phyloP scores from a whole-genome alignment of 1,140 invertebrate species.

The Orchestia grillus region DNA sequence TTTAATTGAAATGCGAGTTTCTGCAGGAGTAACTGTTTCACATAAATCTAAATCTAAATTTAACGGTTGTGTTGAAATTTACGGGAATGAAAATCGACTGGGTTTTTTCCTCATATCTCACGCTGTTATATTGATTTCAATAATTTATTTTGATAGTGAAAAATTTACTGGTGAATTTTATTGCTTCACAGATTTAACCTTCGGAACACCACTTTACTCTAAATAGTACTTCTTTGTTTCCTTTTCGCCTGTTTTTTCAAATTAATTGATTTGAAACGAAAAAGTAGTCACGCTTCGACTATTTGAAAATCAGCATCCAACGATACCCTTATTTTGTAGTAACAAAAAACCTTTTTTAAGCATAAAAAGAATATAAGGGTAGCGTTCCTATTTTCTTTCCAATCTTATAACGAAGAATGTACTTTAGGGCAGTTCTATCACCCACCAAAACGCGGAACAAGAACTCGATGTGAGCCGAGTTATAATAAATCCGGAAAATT shows the following conservation, averaged over 20 bases:
- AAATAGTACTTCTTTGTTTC: neutral
- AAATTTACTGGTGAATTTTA: no score
- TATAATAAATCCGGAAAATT: neutral
- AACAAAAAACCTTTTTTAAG: neutral
- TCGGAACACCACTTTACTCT: no score
- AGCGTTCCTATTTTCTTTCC: neutral
- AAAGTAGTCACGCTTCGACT: neutral
- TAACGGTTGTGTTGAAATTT: no score
- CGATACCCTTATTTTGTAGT: neutral
- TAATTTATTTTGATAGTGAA: no score
- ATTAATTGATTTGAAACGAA: neutral
- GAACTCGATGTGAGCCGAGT: no score
- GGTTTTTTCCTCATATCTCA: no score
- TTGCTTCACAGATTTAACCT: no score
- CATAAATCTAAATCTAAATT: no score
- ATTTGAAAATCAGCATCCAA: neutral
- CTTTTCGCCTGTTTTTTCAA: neutral
- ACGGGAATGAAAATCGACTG: no score
- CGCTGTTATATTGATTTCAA: no score
- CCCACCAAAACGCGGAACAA: neutral
- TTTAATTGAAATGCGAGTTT: no score
- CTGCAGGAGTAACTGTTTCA: no score
- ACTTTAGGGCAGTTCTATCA: neutral
- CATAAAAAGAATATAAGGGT: neutral
- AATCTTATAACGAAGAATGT: neutral